Evolutionary conservation across 2,888 invertebrate species (phyloP), one percentile per base, ranked within the genome.

Genomic region (Melipona beecheii): DNA sequence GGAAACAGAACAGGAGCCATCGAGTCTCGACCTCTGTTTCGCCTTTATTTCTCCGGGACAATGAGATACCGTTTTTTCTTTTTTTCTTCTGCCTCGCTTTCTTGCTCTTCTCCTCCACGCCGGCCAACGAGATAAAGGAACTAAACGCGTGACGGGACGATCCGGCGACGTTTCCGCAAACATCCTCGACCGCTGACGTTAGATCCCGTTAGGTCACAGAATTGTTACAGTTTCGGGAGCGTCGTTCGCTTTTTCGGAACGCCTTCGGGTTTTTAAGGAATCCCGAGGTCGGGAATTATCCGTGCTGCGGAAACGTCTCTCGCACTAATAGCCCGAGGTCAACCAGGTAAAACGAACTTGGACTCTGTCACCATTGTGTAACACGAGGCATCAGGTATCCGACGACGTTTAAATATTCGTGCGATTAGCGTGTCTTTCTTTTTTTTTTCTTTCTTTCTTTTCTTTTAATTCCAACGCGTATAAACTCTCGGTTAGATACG

Each of bases 131-230:
- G 88, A 90, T 90, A 90, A 89, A 88, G 83, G 84, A 81, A 65
- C 81, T 82, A 78, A 31, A 88, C 86, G 87, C 92, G 91, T 92
- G 91, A 93, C 93, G 90, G 89, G 79, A 78, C 77, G 87, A 83
- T 85, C 82, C 87, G 43, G 87, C 90, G 88, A 83, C 89, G 89
- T 91, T 93, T 93, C 93, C 93, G 93, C 93, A 93, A 93, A 93
- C 93, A 93, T 78, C 76, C 87, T 90, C 84, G 86, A 89, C 89
- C 88, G 85, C 89, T 88, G 85, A 83, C 86, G 81, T 78, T 43
- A 43, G 9, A 89, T 93, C 88, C 93, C 93, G 93, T 93, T 93
- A 93, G 92, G 93, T 92, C 90, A 65, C 75, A 9, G 89, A 82
- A 91, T 92, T 90, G 90, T 91, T 83, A 84, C 84, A 85, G 73